A percentile compares a stretch with the other conserved stretches of the same genome.
Conservation (phyloP, 2,797 vertebrate species). For the Acestrorhynchus altus region DNA sequence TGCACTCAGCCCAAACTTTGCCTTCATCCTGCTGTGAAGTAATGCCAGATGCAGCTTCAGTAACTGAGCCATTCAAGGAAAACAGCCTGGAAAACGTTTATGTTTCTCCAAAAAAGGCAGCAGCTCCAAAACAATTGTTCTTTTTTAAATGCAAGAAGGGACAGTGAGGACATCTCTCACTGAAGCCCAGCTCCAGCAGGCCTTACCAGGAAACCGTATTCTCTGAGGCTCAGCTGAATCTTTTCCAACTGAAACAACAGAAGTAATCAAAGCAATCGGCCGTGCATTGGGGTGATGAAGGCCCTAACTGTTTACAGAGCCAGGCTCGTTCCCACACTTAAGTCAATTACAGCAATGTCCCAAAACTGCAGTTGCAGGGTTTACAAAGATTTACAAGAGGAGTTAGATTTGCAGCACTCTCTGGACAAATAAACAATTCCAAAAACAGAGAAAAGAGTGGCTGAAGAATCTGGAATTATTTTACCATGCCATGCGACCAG, state of each 20-base stretch:
- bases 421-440: slow-evolving; percentile 25
- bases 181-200: neutral
- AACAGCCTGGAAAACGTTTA: slow-evolving; percentile 14
- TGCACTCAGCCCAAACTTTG: slow-evolving; percentile 12
- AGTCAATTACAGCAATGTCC: slow-evolving; percentile 51
- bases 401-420: slow-evolving; percentile 18
- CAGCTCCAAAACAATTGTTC: neutral
- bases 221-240: slow-evolving; percentile 57
- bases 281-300: slow-evolving; percentile 56
- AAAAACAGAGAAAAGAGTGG: neutral
- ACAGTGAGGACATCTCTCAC: neutral
- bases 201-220: slow-evolving; percentile 56
- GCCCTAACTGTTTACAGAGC: slow-evolving; percentile 59
- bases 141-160: neutral
- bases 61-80: slow-evolving; percentile 5
- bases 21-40: slow-evolving; percentile 32
- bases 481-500: neutral
- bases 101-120: slow-evolving; percentile 1
- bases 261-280: slow-evolving; percentile 59
- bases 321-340: slow-evolving; percentile 61
- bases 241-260: slow-evolving; percentile 63
- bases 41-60: slow-evolving; percentile 28
- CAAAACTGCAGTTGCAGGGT: slow-evolving; percentile 46
- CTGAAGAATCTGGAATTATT: slow-evolving; percentile 5
- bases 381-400: slow-evolving; percentile 33